phyloP scores from a whole-genome alignment of 1,140 invertebrate genomes.

The Microplitis demolitor region DNA sequence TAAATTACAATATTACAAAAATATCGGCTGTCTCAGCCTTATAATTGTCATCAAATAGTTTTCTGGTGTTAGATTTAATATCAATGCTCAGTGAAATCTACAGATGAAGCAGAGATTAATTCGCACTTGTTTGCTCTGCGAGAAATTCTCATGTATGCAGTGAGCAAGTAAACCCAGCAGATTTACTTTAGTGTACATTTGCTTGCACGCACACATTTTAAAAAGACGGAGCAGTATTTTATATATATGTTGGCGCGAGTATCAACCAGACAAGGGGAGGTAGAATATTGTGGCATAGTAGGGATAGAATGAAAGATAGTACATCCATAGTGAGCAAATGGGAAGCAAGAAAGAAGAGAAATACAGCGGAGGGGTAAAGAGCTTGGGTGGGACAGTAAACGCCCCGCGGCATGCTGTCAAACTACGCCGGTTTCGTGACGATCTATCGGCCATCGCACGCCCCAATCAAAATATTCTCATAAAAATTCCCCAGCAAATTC shows the following conservation, averaged over 20 bases:
- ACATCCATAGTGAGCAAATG: not conserved
- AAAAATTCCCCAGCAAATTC: conserved; percentile 25
- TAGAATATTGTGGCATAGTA: not conserved
- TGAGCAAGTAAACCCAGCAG: no score
- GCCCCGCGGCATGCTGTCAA: conserved; percentile 60
- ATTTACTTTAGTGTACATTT: not conserved
- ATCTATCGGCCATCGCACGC: conserved; percentile 41
- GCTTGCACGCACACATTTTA: not conserved
- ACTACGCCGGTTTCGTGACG: conserved; percentile 52
- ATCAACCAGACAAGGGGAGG: conserved; percentile 14
- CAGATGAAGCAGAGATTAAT: not conserved
- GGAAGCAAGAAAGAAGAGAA: conserved; percentile 14
- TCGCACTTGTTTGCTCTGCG: not conserved
- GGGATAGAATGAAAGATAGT: not conserved
- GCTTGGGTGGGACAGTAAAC: conserved; percentile 56
- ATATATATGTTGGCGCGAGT: not conserved
- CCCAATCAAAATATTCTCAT: conserved; percentile 37
- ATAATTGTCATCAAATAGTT: no score
- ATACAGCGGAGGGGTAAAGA: conserved; percentile 33
- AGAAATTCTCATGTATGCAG: not conserved
- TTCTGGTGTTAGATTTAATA: no score
- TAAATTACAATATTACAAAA: no score
- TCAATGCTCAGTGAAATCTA: not conserved
- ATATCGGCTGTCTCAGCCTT: no score
- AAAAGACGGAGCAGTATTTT: not conserved